These are phyloP conservation scores for Monodelphis domestica DNA, from an alignment of 2,797 vertebrate species.

Conservation along the genomic window DNA sequence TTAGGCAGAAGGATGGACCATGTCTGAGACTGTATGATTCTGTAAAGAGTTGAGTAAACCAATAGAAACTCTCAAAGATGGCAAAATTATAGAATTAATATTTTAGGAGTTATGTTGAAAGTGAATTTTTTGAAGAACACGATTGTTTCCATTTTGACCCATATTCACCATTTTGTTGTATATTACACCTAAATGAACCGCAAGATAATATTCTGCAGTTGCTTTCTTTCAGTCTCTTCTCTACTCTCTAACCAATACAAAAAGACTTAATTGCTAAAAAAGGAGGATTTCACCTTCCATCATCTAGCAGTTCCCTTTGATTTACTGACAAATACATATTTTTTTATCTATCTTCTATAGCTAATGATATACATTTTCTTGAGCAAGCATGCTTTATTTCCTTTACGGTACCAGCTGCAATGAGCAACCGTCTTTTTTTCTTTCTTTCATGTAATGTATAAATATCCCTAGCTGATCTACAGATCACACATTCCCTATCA, in stretches of 20 bases:
- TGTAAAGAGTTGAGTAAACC: accelerated
- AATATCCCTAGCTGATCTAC: neutral
- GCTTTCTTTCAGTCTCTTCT: neutral
- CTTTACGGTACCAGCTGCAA: too few relatives aligned
- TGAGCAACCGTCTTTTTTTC: neutral
- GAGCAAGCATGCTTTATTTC: too few relatives aligned
- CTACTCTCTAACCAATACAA: neutral
- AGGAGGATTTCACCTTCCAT: neutral
- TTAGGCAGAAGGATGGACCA: accelerated
- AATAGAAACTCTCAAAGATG: neutral
- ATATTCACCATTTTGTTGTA: neutral
- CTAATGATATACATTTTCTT: too few relatives aligned
- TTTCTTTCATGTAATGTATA: neutral
- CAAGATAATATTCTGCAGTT: neutral
- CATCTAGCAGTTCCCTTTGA: neutral
- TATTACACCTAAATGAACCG: neutral
- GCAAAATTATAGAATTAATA: accelerated
- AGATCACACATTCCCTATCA: neutral
- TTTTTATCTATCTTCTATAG: neutral
- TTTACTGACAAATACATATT: neutral
- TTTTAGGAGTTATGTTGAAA: neutral
- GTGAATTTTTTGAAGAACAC: neutral
- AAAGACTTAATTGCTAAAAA: neutral
- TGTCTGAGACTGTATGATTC: too few relatives aligned
- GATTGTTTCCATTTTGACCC: neutral